phyloP scores from a whole-genome alignment of 1,140 invertebrate species.

The Leptinotarsa texana region DNA sequence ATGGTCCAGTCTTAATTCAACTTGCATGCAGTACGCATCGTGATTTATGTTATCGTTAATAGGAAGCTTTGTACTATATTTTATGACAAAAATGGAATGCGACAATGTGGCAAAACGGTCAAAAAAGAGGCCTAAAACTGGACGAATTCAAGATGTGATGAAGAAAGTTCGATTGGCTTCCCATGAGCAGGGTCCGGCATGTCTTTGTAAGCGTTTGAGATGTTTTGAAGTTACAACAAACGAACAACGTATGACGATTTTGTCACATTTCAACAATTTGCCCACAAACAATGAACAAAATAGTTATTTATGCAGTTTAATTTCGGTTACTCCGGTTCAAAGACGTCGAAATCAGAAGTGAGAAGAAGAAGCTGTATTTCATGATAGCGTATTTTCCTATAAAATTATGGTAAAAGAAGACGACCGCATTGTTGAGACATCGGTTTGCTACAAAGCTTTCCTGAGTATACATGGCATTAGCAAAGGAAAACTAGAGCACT shows the following conservation, averaged over 20 bases:
- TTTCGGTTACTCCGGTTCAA: background rate
- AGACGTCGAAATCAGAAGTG: background rate
- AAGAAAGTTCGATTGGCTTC: background rate
- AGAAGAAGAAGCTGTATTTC: background rate
- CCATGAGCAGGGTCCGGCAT: background rate
- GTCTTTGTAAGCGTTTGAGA: background rate
- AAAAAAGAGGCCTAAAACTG: background rate
- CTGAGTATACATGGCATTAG: background rate
- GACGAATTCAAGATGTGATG: background rate
- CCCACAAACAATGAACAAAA: background rate
- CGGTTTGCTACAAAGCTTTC: constrained; percentile 6
- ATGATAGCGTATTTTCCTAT: background rate
- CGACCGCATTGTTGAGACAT: background rate
- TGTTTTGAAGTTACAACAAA: background rate
- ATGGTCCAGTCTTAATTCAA: too few relatives aligned
- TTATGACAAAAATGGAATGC: too few relatives aligned
- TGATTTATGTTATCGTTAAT: too few relatives aligned
- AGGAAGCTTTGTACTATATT: too few relatives aligned
- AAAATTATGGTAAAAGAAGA: background rate
- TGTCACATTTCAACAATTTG: background rate
- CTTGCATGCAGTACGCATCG: too few relatives aligned
- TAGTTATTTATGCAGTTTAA: background rate
- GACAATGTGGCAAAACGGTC: background rate
- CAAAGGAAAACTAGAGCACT: background rate
- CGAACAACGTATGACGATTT: background rate